These are phyloP conservation scores for Andrena minutula DNA, from an alignment of 2,888 invertebrate genomes.

Conservation along the genomic window DNA sequence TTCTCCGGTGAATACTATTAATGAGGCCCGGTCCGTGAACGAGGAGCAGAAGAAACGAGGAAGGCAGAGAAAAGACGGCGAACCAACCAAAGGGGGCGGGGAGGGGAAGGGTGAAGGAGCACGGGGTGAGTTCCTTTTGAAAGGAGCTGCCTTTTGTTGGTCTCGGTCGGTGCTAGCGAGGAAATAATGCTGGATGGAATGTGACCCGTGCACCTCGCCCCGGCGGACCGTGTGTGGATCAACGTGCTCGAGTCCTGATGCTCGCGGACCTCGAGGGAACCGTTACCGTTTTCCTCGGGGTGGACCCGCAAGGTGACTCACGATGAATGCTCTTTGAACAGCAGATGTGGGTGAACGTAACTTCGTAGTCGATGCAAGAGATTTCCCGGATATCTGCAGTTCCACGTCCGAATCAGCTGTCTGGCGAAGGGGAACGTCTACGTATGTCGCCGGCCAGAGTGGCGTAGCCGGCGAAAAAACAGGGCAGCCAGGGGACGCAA, in stretches of 20 bases:
- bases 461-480: slow-evolving; percentile 65
- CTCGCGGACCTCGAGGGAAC: slow-evolving; percentile 33
- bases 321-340: neutral
- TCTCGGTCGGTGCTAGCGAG: slow-evolving; percentile 75
- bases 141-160: slow-evolving; percentile 82
- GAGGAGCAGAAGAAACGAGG: slow-evolving; percentile 66
- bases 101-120: slow-evolving; percentile 39
- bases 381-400: too few species aligned
- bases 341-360: too few species aligned
- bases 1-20: slow-evolving; percentile 82
- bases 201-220: slow-evolving; percentile 82
- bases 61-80: slow-evolving; percentile 66
- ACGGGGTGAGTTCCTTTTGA: slow-evolving; percentile 73
- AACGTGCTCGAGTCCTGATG: slow-evolving; percentile 67
- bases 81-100: slow-evolving; percentile 32
- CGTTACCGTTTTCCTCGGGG: slow-evolving; percentile 36
- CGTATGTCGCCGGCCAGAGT: slow-evolving; percentile 17
- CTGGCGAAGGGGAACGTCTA: neutral
- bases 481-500: slow-evolving; percentile 55
- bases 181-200: slow-evolving; percentile 84
- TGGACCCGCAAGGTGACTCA: slow-evolving; percentile 8
- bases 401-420: too few species aligned
- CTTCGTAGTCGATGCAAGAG: too few species aligned
- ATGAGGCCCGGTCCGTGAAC: slow-evolving; percentile 77
- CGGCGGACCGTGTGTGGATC: slow-evolving; percentile 72